These are phyloP conservation scores for Pyrocephalus nanus DNA, from an alignment of 2,797 vertebrate species.

Conservation along the genomic window DNA sequence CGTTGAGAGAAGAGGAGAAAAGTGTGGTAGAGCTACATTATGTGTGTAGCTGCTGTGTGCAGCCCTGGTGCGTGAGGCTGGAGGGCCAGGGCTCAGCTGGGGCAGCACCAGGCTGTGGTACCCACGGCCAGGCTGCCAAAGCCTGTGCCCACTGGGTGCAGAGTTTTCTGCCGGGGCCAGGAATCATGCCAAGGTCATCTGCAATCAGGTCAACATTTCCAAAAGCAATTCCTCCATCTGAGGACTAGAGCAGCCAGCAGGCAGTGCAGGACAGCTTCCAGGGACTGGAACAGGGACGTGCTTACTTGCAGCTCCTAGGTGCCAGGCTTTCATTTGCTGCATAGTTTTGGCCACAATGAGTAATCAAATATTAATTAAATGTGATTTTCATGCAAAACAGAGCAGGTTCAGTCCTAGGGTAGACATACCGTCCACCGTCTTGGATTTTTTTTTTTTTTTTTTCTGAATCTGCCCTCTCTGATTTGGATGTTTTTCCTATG, in stretches of 20 bases:
- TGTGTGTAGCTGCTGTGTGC: fast-evolving
- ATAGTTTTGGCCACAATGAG: neutral
- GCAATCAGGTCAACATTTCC: neutral
- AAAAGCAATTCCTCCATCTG: neutral
- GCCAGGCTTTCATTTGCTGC: neutral
- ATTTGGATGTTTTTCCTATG: neutral
- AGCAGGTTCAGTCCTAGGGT: neutral
- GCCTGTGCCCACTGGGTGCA: fast-evolving
- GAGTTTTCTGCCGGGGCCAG: fast-evolving
- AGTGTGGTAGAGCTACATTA: fast-evolving
- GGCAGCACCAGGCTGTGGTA: fast-evolving
- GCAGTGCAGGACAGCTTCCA: neutral
- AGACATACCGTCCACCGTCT: neutral
- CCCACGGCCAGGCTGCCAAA: neutral
- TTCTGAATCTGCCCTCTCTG: neutral
- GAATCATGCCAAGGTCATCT: neutral
- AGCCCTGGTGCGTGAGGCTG: fast-evolving
- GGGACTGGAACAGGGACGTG: neutral
- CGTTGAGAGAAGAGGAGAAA: neutral
- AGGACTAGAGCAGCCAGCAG: neutral
- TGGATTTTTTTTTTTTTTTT: neutral
- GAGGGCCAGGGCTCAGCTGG: neutral
- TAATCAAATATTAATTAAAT: neutral
- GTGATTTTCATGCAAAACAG: neutral
- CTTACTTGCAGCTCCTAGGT: neutral